Evolutionary conservation across 2,113 vertebrate species (phyloP), one percentile per base, ranked within the genome.

Genomic region (Labeo rohita): DNA sequence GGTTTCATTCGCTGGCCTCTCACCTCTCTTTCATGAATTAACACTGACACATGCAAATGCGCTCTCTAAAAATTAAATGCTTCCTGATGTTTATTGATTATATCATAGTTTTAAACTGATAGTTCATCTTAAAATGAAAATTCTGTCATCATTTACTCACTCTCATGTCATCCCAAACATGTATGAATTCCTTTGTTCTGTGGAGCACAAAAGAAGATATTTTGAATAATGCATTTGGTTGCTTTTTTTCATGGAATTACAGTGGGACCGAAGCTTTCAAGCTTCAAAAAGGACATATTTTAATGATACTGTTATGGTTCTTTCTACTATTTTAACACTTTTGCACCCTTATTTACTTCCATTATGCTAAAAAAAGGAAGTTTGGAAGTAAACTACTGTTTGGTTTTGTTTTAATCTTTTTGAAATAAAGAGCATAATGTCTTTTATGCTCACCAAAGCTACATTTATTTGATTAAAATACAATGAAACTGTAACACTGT

Each of bases 1-100:
- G 76, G 77, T 49, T 88, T 59, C 45, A 83, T 82, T 75, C 16
- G n/a, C n/a, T 28, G 66, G 52, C 76, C 84, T 72, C 65, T 34
- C 76, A 83, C 45, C 36, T 74, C 50, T 83, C 36, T 84, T 16
- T 73, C 36, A 39, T 50, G 63, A 52, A 50, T 73, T 5, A 65
- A 83, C 28, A n/a, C 36, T 0, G 23, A 43, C 23, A 52, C 28
- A 59, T 45, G 52, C 21, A 43, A 54, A 83, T 13, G 28, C 18
- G 1, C 45, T n/a, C 36, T 45, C 56, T 3, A 8, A 2, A 18
- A 68, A 56, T 45, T 7, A 21, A 49, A 80, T 54, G 61, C 18
- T 43, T n/a, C 50, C 56, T 85, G 8, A 23, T 65, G 21, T 39
- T 54, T 47, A 21, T 43, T 78, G 36, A 72, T 52, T 43, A 52